A percentile compares a stretch with the other conserved stretches of the same genome.
phyloP scores from a whole-genome alignment of 2,797 vertebrate genomes.

The Gymnothorax reevesii region DNA sequence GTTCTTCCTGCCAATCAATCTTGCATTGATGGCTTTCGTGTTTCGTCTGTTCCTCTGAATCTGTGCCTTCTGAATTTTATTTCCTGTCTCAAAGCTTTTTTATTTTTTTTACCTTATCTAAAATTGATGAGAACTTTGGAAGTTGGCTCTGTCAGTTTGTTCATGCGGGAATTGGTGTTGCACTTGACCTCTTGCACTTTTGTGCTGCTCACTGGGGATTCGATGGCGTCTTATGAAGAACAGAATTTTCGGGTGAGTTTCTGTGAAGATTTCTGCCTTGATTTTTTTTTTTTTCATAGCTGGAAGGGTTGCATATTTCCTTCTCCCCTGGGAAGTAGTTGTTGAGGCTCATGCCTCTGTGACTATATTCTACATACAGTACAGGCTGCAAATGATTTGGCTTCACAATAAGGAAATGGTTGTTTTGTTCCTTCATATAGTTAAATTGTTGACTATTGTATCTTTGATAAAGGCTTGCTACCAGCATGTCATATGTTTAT shows the following conservation, averaged over 20 bases:
- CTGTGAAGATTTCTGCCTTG: slow-evolving; percentile 2
- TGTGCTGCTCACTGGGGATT: neutral
- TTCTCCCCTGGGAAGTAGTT: neutral
- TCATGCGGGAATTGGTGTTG: neutral
- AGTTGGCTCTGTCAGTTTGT: neutral
- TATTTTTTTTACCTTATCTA: neutral
- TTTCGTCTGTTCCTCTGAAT: neutral
- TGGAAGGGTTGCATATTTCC: neutral
- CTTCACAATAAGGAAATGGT: too few species aligned
- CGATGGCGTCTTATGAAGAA: neutral
- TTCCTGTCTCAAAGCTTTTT: neutral
- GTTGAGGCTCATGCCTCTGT: neutral
- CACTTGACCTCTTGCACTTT: neutral
- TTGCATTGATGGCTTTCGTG: neutral
- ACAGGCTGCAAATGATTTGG: too few species aligned
- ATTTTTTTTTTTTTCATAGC: neutral
- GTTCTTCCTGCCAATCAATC: neutral
- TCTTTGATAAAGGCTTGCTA: neutral
- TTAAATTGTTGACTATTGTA: neutral
- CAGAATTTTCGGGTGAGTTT: neutral
- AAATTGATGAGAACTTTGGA: neutral
- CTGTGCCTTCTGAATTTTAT: neutral
- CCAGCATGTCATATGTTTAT: neutral
- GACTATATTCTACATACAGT: too few species aligned
- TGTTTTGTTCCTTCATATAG: neutral